A percentile compares a stretch with the other conserved stretches of the same genome.
These are phyloP conservation scores for Plebejus melissa DNA, from an alignment of 2,888 invertebrate genomes.

Conservation along the genomic window DNA sequence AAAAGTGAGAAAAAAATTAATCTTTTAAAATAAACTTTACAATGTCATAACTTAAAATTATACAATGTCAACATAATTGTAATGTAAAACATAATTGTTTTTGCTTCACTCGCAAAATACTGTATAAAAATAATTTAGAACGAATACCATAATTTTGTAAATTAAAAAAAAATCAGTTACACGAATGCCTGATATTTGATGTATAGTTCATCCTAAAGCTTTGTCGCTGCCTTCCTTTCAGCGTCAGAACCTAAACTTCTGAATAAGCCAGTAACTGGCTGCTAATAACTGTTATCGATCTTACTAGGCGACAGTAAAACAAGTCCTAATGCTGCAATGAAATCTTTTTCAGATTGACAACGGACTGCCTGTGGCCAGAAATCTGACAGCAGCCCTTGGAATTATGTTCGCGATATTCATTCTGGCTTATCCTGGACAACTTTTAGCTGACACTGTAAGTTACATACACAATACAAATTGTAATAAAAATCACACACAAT, in stretches of 20 bases:
- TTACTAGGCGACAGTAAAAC: neutral
- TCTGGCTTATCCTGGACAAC: conserved; percentile 41
- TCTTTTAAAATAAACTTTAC: too few relatives aligned
- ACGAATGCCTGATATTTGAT: too few relatives aligned
- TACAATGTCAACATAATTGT: too few relatives aligned
- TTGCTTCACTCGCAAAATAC: too few relatives aligned
- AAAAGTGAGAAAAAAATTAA: too few relatives aligned
- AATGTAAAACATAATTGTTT: too few relatives aligned
- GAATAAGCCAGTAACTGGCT: neutral
- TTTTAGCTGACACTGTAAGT: conserved; percentile 40
- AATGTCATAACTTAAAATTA: too few relatives aligned
- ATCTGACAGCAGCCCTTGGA: conserved; percentile 33
- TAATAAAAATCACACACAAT: neutral
- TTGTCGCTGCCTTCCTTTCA: too few relatives aligned
- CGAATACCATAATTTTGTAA: too few relatives aligned
- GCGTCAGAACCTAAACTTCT: neutral
- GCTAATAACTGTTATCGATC: neutral
- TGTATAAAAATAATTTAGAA: too few relatives aligned
- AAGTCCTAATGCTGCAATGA: neutral
- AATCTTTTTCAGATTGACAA: conserved; percentile 30
- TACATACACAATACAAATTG: neutral
- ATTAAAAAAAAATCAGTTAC: too few relatives aligned
- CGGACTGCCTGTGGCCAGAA: conserved; percentile 32
- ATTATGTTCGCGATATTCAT: conserved; percentile 38
- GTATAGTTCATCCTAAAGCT: too few relatives aligned